Conservation (phyloP, 2,797 vertebrate species). For the Chiloscyllium punctatum region DNA sequence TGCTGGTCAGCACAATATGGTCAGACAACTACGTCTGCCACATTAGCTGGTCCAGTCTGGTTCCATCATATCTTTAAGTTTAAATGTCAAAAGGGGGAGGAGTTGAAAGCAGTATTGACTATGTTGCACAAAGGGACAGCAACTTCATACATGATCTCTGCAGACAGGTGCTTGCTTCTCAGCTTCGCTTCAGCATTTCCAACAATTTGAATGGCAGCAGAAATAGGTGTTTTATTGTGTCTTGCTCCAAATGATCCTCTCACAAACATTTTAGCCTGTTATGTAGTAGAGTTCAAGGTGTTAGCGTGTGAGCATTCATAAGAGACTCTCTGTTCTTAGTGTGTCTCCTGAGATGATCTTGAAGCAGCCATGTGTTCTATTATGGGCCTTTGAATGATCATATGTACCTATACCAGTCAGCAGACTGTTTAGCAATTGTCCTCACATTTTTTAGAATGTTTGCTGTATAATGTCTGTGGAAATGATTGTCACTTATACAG, state of each 20-base stretch:
- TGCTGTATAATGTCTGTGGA: not conserved
- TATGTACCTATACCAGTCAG: not conserved
- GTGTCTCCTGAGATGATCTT: not conserved
- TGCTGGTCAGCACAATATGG: not conserved
- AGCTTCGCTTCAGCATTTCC: not conserved
- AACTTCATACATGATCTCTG: not conserved
- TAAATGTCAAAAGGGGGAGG: not conserved
- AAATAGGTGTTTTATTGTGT: not conserved
- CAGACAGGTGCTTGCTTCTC: not conserved
- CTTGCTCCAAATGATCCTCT: not conserved
- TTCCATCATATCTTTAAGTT: not conserved
- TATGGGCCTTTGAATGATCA: not conserved
- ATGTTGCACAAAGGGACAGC: not conserved
- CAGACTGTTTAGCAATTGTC: not conserved
- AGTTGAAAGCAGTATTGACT: not conserved
- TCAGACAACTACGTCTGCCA: not conserved
- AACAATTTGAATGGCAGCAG: not conserved
- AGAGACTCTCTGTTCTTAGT: not conserved
- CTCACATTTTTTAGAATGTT: not conserved
- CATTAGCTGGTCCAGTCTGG: not conserved
- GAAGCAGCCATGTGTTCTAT: not conserved
- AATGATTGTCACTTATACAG: no score
- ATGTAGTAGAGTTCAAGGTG: not conserved
- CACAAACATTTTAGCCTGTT: not conserved
- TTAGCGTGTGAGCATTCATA: not conserved